Conservation (phyloP, 2,113 vertebrate species). For the Prunella himalayana region DNA sequence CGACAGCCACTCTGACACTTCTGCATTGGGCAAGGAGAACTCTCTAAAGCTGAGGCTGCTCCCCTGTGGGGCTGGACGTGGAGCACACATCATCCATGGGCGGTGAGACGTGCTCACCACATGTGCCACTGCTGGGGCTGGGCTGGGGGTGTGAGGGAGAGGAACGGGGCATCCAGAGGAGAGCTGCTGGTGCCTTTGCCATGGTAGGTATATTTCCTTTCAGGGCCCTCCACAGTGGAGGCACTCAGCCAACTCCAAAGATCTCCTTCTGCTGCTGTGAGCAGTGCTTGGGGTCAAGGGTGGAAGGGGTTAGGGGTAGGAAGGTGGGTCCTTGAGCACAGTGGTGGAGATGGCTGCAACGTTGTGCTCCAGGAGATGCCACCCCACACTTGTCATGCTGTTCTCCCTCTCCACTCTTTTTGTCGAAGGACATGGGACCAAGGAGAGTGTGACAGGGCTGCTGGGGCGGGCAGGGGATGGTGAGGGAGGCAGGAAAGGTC, state of each 20-base stretch:
- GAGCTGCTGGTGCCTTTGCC: neutral
- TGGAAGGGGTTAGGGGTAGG: neutral
- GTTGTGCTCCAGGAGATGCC: neutral
- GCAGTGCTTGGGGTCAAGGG: neutral
- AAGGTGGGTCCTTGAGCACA: rapidly evolving
- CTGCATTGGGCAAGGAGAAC: neutral
- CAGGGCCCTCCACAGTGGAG: neutral
- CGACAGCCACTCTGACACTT: neutral
- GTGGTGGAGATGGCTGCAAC: neutral
- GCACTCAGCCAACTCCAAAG: rapidly evolving
- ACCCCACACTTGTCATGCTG: neutral
- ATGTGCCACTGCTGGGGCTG: neutral
- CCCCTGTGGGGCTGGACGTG: neutral
- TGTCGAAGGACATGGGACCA: neutral
- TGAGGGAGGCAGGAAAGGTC: neutral
- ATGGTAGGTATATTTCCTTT: slow-evolving; percentile 5
- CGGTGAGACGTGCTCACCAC: rapidly evolving
- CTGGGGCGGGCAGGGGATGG: neutral
- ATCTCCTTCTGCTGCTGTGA: neutral
- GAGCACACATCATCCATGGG: neutral
- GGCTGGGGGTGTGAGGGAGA: neutral
- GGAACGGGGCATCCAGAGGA: neutral
- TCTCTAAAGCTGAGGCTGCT: neutral
- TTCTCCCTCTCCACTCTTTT: neutral
- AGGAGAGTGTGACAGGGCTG: neutral